Conservation (phyloP, 2,797 vertebrate species). For the Lacerta agilis region DNA sequence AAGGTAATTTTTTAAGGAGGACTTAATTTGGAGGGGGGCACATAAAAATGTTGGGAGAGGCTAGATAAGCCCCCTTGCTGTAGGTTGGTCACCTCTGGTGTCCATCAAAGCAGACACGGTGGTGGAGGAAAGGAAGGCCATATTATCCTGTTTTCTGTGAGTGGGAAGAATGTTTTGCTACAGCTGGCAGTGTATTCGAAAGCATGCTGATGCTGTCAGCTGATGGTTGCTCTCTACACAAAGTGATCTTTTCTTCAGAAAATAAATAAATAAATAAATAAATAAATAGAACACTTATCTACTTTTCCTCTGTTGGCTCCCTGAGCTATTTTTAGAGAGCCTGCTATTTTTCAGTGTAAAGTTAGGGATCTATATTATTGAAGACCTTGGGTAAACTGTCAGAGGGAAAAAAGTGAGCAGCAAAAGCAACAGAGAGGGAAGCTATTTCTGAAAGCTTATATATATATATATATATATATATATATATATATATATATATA, state of each 20-base stretch:
- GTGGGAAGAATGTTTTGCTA: slow-evolving; percentile 1
- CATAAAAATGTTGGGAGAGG: too few species aligned
- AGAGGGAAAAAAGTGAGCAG: slow-evolving; percentile 62
- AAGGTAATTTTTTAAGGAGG: too few species aligned
- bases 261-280: slow-evolving; percentile 67
- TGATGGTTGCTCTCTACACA: slow-evolving; percentile 47
- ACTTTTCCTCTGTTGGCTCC: slow-evolving; percentile 62
- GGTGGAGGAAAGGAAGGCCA: neutral
- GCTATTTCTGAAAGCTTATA: neutral
- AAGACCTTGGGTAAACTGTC: slow-evolving; percentile 45
- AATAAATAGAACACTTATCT: slow-evolving; percentile 60
- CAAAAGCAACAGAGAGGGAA: neutral
- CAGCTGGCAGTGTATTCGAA: slow-evolving; percentile 16
- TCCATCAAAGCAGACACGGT: neutral
- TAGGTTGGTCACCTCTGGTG: too few species aligned
- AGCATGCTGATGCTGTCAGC: slow-evolving; percentile 44
- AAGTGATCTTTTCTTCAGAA: slow-evolving; percentile 37
- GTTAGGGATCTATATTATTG: slow-evolving; percentile 64
- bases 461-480: neutral
- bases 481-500: neutral
- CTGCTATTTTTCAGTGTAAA: slow-evolving; percentile 56
- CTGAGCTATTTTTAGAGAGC: slow-evolving; percentile 71
- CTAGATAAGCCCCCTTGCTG: too few species aligned
- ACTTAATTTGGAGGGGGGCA: too few species aligned
- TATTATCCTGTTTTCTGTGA: neutral